Evolutionary conservation across 2,888 invertebrate genomes (phyloP), one percentile per base, ranked within the genome.

Genomic region (Synanthedon formicaeformis): DNA sequence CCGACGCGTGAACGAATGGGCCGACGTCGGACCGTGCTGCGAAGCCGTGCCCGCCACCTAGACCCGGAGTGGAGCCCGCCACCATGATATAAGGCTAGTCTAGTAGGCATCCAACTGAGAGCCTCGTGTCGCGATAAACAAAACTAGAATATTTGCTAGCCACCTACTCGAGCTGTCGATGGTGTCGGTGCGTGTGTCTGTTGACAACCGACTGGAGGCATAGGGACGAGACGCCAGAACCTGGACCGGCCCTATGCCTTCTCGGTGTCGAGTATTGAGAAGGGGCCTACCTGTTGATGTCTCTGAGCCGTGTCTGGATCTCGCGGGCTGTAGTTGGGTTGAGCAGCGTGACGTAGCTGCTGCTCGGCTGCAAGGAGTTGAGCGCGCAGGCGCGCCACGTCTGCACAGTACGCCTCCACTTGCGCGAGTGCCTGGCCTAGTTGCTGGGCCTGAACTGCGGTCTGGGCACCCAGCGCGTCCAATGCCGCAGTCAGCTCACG

Each of bases 281-380:
- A 34, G 34, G 52, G 58, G 75, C 93, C 90, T 94, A 96, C 96
- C 94, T 96, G 95, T 89, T 96, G 96, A 74, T 95, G 95, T 71
- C 91, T 90, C 61, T 91, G 88, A 63, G 94, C 94, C 66, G 92
- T 92, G 67, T 95, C 95, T 65, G 94, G 91, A 78, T 96, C 95
- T 66, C 93, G 92, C 57, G 95, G 93, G 73, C 92, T 89, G 84
- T 95, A 94, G 65, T 93, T 93, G 56, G 96, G 95, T 71, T 94
- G 94, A 78, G 94, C 91, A 51, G 94, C 92, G 56, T 92, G 90
- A 57, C 96, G 91, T 72, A 97, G 89, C 75, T 94, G 94, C 78
- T 96, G 96, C 81, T 97, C 96, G 60, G 94, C 94, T 75, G 93
- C 92, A 59, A 95, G 91, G 68, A 96, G 92, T 78, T 94, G 93